Evolutionary conservation across 2,113 vertebrate genomes (phyloP).

Genomic region (Leuciscus idus): DNA sequence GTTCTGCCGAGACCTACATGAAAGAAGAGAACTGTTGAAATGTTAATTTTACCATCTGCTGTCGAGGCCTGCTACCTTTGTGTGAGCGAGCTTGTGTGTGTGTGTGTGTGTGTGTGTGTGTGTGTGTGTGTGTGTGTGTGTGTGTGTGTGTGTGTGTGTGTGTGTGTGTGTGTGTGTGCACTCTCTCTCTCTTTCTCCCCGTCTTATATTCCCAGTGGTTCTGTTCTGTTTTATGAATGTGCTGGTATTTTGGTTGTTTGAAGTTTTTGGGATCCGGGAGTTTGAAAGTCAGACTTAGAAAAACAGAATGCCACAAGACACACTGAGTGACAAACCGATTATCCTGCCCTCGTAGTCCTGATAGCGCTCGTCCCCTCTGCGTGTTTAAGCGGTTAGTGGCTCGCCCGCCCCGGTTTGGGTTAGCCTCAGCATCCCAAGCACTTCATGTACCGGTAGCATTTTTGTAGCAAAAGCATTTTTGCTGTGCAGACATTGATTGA

Average conservation of each 20-base stretch:
- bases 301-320: constrained; percentile 79
- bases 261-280: constrained; percentile 83
- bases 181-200: constrained; percentile 66
- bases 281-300: constrained; percentile 83
- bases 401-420: not conserved
- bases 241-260: constrained; percentile 94
- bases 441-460: not conserved
- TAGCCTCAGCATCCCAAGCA: not conserved
- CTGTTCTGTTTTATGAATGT: constrained; percentile 95
- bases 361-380: constrained; percentile 50
- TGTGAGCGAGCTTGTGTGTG: constrained; percentile 59
- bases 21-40: constrained; percentile 98
- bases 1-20: constrained; percentile 91
- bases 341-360: constrained; percentile 66
- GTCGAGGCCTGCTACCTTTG: constrained; percentile 94
- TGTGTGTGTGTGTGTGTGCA: constrained; percentile 35
- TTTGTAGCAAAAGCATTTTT: not conserved
- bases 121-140: constrained; percentile 44
- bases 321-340: constrained; percentile 72
- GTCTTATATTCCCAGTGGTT: constrained; percentile 88
- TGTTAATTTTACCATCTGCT: constrained; percentile 99
- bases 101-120: constrained; percentile 43
- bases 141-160: constrained; percentile 47
- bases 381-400: constrained; percentile 40
- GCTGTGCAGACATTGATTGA: constrained; percentile 2